These are phyloP conservation scores for Eumerus sabulonum DNA, from an alignment of 2,888 invertebrate species.

Conservation along the genomic window DNA sequence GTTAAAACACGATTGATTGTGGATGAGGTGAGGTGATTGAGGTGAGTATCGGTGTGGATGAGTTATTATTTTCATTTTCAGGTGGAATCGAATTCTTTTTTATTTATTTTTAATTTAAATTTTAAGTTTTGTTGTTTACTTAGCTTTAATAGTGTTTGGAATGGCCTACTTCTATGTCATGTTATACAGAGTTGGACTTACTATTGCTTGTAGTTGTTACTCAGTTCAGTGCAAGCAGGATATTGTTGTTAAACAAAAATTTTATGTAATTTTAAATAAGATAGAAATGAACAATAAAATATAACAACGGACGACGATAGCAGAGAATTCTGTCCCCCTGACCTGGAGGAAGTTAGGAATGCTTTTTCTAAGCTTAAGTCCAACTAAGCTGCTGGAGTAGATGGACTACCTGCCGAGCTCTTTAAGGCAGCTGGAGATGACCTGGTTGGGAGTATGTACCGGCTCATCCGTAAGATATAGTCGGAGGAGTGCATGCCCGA, in stretches of 20 bases:
- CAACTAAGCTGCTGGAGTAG: too few relatives aligned
- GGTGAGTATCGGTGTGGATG: slow-evolving; percentile 29
- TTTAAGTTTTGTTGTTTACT: slow-evolving; percentile 6
- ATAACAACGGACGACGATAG: too few relatives aligned
- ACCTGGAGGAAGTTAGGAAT: too few relatives aligned
- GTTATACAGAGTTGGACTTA: background rate
- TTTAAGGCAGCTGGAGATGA: too few relatives aligned
- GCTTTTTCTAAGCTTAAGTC: too few relatives aligned
- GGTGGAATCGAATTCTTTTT: slow-evolving; percentile 50
- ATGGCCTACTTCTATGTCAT: background rate
- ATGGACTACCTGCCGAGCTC: too few relatives aligned
- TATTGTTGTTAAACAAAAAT: background rate
- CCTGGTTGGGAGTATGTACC: too few relatives aligned
- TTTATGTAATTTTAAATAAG: background rate
- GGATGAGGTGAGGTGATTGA: slow-evolving; percentile 41
- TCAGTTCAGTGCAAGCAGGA: slow-evolving; percentile 48
- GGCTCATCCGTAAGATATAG: too few relatives aligned
- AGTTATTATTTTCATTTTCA: slow-evolving; percentile 8
- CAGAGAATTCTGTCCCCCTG: too few relatives aligned
- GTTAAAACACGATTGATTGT: slow-evolving; percentile 32
- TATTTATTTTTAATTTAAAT: slow-evolving; percentile 11
- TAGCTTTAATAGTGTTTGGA: background rate
- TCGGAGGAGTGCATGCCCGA: too few relatives aligned
- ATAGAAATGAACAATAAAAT: background rate
- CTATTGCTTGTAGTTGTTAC: slow-evolving; percentile 8